phyloP scores from a whole-genome alignment of 2,113 vertebrate genomes.

The Noturus placidus region DNA sequence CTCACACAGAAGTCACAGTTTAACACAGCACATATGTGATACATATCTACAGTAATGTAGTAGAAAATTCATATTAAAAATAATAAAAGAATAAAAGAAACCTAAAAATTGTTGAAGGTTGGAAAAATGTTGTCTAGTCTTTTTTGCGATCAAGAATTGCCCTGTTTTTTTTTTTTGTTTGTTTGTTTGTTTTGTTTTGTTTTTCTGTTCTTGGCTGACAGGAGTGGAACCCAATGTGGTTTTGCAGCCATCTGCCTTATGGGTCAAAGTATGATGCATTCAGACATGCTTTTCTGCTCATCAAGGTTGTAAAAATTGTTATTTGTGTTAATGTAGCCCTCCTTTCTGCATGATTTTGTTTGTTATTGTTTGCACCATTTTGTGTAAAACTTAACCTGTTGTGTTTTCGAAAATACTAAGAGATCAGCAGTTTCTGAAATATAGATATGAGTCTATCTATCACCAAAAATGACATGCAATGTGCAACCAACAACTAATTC shows the following conservation, averaged over 20 bases:
- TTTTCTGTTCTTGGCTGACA: neutral
- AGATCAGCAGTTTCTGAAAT: neutral
- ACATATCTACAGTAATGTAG: neutral
- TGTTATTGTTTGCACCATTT: no score
- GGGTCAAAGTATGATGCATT: neutral
- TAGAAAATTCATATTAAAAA: neutral
- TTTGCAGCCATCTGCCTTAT: neutral
- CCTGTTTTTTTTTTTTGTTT: neutral
- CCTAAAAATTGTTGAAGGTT: neutral
- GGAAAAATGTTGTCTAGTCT: neutral
- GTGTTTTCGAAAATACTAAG: neutral
- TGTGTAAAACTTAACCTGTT: neutral
- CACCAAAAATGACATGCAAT: neutral
- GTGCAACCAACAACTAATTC: no score
- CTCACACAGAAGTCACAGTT: neutral
- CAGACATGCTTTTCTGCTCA: neutral
- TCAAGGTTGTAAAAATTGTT: neutral
- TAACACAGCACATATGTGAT: neutral
- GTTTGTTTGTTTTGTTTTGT: no score
- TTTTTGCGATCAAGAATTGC: neutral
- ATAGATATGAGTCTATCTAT: neutral
- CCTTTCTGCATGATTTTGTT: neutral
- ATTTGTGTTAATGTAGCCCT: neutral
- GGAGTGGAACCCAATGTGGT: neutral
- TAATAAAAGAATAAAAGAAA: neutral